Evolutionary conservation across 2,113 vertebrate species (phyloP).

Genomic region (Hippocampus comes): DNA sequence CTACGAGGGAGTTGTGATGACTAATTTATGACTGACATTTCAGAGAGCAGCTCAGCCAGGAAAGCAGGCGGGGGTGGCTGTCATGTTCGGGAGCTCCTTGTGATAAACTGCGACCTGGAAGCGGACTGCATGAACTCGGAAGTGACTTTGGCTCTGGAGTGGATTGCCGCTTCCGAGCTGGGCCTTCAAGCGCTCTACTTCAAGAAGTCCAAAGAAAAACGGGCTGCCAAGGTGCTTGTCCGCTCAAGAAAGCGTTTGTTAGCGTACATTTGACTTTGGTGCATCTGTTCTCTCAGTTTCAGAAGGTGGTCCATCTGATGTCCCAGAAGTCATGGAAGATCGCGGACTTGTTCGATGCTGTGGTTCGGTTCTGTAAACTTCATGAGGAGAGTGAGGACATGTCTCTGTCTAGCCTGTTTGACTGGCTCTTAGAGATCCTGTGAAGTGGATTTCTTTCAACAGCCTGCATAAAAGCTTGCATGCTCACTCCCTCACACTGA

Average conservation of each 20-base stretch:
- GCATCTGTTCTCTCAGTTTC: constrained; percentile 74
- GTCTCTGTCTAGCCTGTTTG: constrained; percentile 81
- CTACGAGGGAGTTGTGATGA: neutral
- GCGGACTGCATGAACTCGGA: constrained; percentile 79
- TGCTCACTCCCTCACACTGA: constrained; percentile 14
- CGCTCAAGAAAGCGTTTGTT: neutral
- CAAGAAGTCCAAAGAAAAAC: constrained; percentile 85
- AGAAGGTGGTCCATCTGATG: constrained; percentile 86
- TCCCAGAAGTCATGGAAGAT: constrained; percentile 88
- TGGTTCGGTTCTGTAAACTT: constrained; percentile 86
- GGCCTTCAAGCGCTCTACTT: constrained; percentile 88
- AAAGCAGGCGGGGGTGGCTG: constrained; percentile 64
- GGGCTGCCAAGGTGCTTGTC: constrained; percentile 81
- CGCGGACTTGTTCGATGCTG: constrained; percentile 86
- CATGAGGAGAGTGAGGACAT: constrained; percentile 63
- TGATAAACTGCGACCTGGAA: constrained; percentile 90
- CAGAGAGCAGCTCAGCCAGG: constrained; percentile 72
- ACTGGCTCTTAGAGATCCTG: constrained; percentile 88
- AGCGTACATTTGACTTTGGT: neutral
- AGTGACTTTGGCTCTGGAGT: constrained; percentile 85
- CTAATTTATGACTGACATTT: constrained; percentile 29
- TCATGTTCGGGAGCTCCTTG: constrained; percentile 77
- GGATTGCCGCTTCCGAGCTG: constrained; percentile 94
- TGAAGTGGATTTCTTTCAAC: constrained; percentile 51
- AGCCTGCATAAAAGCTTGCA: constrained; percentile 20